phyloP scores from a whole-genome alignment of 2,888 invertebrate genomes.

The Elegia similella region DNA sequence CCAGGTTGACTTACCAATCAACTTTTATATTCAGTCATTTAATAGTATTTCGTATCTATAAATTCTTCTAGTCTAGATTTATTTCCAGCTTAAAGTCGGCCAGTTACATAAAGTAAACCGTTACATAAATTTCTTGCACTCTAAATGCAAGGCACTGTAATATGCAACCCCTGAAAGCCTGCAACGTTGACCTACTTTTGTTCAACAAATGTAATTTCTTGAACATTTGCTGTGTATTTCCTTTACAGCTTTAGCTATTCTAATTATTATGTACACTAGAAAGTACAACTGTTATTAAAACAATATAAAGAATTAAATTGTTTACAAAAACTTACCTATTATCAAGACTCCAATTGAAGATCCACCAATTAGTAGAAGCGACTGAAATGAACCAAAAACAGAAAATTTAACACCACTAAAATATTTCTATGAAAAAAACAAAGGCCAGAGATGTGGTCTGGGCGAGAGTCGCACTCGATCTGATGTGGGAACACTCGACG shows the following conservation, averaged over 20 bases:
- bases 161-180: conserved; percentile 50
- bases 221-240: conserved; percentile 28
- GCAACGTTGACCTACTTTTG: conserved; percentile 52
- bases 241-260: not conserved
- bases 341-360: not conserved
- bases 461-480: conserved; percentile 63
- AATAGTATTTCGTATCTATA: not conserved
- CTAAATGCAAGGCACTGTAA: conserved; percentile 44
- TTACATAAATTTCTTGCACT: conserved; percentile 52
- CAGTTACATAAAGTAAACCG: conserved; percentile 36
- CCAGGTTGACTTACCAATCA: no score
- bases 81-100: conserved; percentile 26
- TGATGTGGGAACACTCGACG: conserved; percentile 58
- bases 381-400: conserved; percentile 31
- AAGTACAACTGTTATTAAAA: not conserved
- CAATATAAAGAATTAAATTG: not conserved
- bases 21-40: not conserved
- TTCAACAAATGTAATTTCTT: conserved; percentile 53
- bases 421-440: conserved; percentile 20
- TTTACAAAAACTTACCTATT: not conserved
- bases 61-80: not conserved
- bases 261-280: not conserved
- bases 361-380: conserved; percentile 19
- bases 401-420: conserved; percentile 14
- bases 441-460: conserved; percentile 51